Evolutionary conservation across 2,888 invertebrate genomes (phyloP).

Genomic region (Thera britannica): DNA sequence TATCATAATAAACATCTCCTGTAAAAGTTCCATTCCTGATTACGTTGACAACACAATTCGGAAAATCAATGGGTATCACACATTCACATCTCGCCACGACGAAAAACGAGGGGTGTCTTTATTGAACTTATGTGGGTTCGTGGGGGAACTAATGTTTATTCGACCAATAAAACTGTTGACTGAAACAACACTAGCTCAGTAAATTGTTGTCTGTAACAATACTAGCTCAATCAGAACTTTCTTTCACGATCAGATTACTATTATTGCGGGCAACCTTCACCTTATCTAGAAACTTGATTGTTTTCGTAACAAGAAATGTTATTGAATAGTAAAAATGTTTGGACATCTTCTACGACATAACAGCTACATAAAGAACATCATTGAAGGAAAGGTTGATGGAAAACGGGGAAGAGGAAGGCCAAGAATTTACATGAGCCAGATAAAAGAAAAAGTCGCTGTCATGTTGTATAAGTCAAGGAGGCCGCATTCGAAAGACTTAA

Average conservation of each 20-base stretch:
- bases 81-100: conserved; percentile 56
- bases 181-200: conserved; percentile 50
- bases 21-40: conserved; percentile 10
- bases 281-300: conserved; percentile 33
- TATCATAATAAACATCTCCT: neutral
- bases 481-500: no score
- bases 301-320: conserved; percentile 32
- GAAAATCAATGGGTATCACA: conserved; percentile 62
- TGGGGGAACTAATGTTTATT: conserved; percentile 63
- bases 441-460: no score
- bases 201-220: neutral
- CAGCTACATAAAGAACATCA: no score
- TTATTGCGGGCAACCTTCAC: conserved; percentile 32
- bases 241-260: conserved; percentile 23
- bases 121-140: conserved; percentile 41
- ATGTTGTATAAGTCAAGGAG: no score
- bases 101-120: conserved; percentile 53
- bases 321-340: conserved; percentile 15
- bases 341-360: no score
- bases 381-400: no score
- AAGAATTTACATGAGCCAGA: no score
- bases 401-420: no score
- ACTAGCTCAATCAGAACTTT: conserved; percentile 36
- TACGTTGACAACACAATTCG: conserved; percentile 26
- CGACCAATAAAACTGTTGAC: conserved; percentile 67